Evolutionary conservation across 2,797 vertebrate species (phyloP).

Genomic region (Microctenopoma stevenorrisi): DNA sequence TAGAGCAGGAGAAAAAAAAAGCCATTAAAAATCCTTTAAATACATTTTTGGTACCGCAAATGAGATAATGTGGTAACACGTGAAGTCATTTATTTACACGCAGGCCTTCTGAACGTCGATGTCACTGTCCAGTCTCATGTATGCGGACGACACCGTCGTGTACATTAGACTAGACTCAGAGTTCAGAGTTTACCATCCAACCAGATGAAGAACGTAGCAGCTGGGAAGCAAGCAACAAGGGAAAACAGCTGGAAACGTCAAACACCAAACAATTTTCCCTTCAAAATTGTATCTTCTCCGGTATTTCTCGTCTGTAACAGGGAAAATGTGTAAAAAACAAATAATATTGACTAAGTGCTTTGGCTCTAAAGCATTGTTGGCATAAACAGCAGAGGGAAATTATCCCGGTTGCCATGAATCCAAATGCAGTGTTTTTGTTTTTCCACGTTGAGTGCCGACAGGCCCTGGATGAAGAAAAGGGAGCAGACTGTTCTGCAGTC

Average conservation of each 20-base stretch:
- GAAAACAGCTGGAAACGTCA: too few species aligned
- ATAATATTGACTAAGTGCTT: constrained; percentile 20
- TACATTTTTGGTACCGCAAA: not conserved
- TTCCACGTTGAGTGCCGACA: constrained; percentile 51
- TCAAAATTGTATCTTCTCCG: not conserved
- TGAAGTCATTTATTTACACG: not conserved
- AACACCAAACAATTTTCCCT: too few species aligned
- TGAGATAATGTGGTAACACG: too few species aligned
- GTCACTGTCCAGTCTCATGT: not conserved
- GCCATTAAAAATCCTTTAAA: not conserved
- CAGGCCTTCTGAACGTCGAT: too few species aligned
- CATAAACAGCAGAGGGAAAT: constrained; percentile 36
- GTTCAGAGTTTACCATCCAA: too few species aligned
- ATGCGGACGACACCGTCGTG: not conserved
- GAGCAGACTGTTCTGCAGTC: constrained; percentile 16
- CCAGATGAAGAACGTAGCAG: not conserved
- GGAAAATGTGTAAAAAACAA: constrained; percentile 6
- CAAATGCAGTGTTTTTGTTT: constrained; percentile 54
- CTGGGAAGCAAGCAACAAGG: too few species aligned
- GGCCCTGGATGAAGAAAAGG: constrained; percentile 33
- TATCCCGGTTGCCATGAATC: constrained; percentile 49
- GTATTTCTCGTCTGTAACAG: constrained; percentile 22
- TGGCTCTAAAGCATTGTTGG: constrained; percentile 51
- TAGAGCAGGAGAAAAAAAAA: not conserved
- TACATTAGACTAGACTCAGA: not conserved